phyloP scores from a whole-genome alignment of 2,113 vertebrate species.

The Anseranas semipalmata region DNA sequence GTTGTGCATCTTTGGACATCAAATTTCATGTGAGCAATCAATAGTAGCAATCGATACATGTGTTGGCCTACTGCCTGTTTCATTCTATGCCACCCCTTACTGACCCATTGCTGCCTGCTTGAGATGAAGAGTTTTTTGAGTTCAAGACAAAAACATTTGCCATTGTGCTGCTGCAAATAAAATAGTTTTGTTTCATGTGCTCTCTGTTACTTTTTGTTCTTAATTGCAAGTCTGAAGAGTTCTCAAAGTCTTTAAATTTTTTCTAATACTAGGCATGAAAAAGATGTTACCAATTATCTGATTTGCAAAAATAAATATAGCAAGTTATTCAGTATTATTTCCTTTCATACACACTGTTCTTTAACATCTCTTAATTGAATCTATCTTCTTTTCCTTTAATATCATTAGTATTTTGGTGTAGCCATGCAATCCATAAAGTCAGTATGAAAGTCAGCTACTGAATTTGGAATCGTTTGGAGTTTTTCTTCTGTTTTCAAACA shows the following conservation, averaged over 20 bases:
- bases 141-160: neutral
- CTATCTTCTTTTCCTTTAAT: neutral
- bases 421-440: neutral
- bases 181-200: neutral
- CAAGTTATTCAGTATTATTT: neutral
- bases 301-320: neutral
- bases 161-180: neutral
- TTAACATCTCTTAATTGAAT: neutral
- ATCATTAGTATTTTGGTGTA: neutral
- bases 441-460: neutral
- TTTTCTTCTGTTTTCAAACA: neutral
- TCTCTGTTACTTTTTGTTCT: neutral
- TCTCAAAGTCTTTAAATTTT: neutral
- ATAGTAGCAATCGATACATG: accelerated
- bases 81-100: accelerated
- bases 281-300: neutral
- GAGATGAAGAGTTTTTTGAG: neutral
- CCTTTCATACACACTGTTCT: neutral
- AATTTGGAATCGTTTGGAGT: neutral
- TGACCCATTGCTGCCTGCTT: neutral
- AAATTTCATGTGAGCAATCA: neutral
- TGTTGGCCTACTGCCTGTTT: neutral
- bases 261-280: neutral
- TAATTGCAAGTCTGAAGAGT: neutral
- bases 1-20: neutral